Conservation (phyloP, 2,113 vertebrate genomes). For the Phaethon lepturus region DNA sequence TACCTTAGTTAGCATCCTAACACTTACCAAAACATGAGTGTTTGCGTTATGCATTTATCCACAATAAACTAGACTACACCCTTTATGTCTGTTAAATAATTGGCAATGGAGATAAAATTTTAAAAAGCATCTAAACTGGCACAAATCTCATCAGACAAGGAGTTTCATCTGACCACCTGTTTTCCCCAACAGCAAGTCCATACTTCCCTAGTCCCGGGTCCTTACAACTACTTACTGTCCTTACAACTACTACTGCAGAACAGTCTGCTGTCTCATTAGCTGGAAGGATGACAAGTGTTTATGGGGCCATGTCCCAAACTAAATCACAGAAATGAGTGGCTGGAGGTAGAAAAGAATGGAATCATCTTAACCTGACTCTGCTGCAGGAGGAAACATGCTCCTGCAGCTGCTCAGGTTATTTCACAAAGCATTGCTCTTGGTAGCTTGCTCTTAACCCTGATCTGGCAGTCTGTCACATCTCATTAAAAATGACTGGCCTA, state of each 20-base stretch:
- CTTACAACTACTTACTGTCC: not conserved
- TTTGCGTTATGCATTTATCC: not conserved
- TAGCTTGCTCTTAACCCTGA: not conserved
- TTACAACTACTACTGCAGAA: not conserved
- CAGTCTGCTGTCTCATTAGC: not conserved
- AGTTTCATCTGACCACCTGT: not conserved
- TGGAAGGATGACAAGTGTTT: not conserved
- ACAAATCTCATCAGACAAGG: not conserved
- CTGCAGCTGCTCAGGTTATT: not conserved
- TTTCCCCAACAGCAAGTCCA: not conserved
- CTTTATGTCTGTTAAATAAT: not conserved
- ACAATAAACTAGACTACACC: not conserved
- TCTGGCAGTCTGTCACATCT: not conserved
- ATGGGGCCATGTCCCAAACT: not conserved
- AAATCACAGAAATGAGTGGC: not conserved
- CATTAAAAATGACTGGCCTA: slow-evolving; percentile 2
- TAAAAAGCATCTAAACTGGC: not conserved
- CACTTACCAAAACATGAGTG: not conserved
- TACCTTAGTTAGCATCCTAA: not conserved
- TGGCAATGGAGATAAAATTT: not conserved
- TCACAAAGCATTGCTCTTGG: not conserved
- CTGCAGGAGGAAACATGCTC: not conserved
- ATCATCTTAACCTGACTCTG: not conserved
- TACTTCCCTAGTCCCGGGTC: not conserved
- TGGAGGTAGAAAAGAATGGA: not conserved